Percentiles rank a stretch among this genome's conserved stretches.
Conservation (phyloP, 2,888 invertebrate genomes). For the Euplexia lucipara region DNA sequence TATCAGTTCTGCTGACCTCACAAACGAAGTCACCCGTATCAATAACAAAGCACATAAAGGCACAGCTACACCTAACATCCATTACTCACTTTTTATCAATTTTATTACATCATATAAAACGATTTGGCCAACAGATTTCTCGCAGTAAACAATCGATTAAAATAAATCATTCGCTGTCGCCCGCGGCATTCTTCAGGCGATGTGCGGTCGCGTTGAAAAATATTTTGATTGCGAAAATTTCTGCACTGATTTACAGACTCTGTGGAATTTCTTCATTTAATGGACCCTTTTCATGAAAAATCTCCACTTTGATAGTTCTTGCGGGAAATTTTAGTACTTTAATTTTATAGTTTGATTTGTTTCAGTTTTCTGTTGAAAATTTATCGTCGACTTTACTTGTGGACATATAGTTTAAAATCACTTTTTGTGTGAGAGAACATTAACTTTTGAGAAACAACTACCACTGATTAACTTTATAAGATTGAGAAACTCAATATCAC, state of each 20-base stretch:
- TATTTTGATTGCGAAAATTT: conserved; percentile 69
- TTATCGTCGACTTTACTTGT: background rate
- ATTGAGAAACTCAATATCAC: too few relatives aligned
- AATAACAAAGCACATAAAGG: conserved; percentile 52
- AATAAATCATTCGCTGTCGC: conserved; percentile 60
- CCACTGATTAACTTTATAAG: too few relatives aligned
- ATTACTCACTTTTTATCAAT: conserved; percentile 65
- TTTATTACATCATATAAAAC: conserved; percentile 70
- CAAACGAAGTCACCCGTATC: conserved; percentile 9
- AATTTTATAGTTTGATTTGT: conserved; percentile 22
- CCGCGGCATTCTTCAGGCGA: conserved; percentile 57
- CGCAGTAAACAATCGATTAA: conserved; percentile 60
- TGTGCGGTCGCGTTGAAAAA: conserved; percentile 63
- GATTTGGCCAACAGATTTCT: conserved; percentile 69
- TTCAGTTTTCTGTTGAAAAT: background rate
- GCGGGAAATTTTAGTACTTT: conserved; percentile 24
- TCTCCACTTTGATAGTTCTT: conserved; percentile 38
- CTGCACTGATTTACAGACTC: conserved; percentile 60
- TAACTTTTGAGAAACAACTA: too few relatives aligned
- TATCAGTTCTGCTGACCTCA: conserved; percentile 35
- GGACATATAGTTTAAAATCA: conserved; percentile 4
- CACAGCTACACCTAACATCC: conserved; percentile 24
- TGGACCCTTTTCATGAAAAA: conserved; percentile 52
- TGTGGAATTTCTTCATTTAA: conserved; percentile 56
- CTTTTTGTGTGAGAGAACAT: background rate